Conservation (phyloP, 2,888 invertebrate species). For the Invenusta paracnida region DNA sequence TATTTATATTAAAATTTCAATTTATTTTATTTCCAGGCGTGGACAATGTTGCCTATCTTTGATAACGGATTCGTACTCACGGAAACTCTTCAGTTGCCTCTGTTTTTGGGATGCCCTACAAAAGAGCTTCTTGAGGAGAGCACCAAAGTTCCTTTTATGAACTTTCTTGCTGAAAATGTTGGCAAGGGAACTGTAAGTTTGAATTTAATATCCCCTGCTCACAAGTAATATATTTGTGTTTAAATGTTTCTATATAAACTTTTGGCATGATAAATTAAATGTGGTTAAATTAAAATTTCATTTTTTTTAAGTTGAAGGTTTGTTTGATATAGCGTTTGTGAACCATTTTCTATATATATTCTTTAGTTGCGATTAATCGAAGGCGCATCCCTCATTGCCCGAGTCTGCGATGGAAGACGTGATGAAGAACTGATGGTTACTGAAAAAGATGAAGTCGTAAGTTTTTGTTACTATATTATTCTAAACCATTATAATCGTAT, state of each 20-base stretch:
- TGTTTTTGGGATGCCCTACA: constrained; percentile 54
- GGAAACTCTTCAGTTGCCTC: constrained; percentile 54
- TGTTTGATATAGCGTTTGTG: too few relatives aligned
- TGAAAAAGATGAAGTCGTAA: constrained; percentile 37
- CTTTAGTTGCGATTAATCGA: constrained; percentile 52
- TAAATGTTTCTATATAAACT: too few relatives aligned
- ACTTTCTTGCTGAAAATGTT: constrained; percentile 54
- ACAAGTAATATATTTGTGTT: too few relatives aligned
- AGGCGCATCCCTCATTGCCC: constrained; percentile 54
- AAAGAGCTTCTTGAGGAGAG: constrained; percentile 54
- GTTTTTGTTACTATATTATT: too few relatives aligned
- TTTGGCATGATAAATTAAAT: too few relatives aligned
- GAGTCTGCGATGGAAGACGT: constrained; percentile 54
- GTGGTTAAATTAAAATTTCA: too few relatives aligned
- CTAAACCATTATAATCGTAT: too few relatives aligned
- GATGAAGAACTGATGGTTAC: constrained; percentile 53
- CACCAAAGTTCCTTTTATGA: constrained; percentile 53
- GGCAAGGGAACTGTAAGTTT: constrained; percentile 50
- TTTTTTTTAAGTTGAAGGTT: too few relatives aligned
- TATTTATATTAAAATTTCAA: too few relatives aligned
- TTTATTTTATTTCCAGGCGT: constrained; percentile 49
- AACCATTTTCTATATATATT: too few relatives aligned
- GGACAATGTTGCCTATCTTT: constrained; percentile 57
- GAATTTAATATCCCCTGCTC: too few relatives aligned
- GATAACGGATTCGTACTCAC: constrained; percentile 55